Evolutionary conservation across 2,797 vertebrate genomes (phyloP).

Genomic region (Lacerta viridis): DNA sequence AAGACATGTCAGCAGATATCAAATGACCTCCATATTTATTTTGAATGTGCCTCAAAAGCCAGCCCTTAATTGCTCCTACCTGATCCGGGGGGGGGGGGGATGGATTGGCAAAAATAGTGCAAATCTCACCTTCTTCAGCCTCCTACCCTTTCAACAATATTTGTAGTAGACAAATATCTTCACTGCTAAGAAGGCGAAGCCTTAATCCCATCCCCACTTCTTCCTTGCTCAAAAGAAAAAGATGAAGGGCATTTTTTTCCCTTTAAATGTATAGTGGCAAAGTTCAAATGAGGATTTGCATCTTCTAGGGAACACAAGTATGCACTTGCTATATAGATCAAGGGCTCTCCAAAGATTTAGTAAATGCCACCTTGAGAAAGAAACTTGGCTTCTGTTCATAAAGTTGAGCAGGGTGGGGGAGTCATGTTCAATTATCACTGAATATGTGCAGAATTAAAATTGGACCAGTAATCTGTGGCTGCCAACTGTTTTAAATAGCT

Average conservation of each 20-base stretch:
- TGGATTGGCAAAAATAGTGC: neutral
- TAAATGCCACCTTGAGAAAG: neutral
- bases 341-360: neutral
- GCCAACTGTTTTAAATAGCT: slow-evolving; percentile 41
- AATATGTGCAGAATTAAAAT: slow-evolving; percentile 20
- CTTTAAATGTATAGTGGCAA: neutral
- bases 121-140: neutral
- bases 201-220: neutral
- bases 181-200: neutral
- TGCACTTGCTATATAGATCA: neutral
- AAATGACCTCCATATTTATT: neutral
- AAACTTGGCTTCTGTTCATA: neutral
- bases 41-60: neutral
- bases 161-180: neutral
- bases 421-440: neutral
- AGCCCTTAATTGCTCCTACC: neutral
- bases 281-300: neutral
- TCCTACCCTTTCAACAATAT: neutral
- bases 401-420: neutral
- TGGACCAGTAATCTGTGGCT: slow-evolving; percentile 21
- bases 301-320: neutral
- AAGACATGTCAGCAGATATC: neutral
- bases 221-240: neutral
- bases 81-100: too few species aligned
- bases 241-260: neutral